Conservation (phyloP, 2,888 invertebrate genomes). For the Bembecia ichneumoniformis region DNA sequence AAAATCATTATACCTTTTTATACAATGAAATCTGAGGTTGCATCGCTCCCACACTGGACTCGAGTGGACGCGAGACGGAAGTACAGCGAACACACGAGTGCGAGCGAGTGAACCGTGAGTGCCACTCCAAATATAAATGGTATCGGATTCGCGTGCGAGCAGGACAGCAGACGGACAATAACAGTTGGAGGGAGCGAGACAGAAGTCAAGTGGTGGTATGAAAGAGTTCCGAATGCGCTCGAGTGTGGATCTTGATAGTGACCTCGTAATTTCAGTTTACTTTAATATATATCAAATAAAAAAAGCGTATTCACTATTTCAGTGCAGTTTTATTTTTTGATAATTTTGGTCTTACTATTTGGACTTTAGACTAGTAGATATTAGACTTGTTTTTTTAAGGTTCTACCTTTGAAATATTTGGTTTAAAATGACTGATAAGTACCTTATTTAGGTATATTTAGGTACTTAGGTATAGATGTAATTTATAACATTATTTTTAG, state of each 20-base stretch:
- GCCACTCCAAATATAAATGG: conserved; percentile 63
- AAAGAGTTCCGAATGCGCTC: conserved; percentile 9
- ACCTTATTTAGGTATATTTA: too few relatives aligned
- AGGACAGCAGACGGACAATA: conserved; percentile 15
- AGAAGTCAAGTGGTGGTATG: conserved; percentile 10
- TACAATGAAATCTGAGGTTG: conserved; percentile 11
- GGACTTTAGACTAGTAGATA: too few relatives aligned
- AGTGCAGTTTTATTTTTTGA: neutral
- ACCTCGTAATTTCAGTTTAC: conserved; percentile 1
- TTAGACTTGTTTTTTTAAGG: too few relatives aligned
- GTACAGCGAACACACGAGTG: neutral
- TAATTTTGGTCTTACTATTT: neutral
- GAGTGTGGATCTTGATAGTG: conserved; percentile 12
- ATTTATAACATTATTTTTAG: too few relatives aligned
- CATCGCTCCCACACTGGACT: conserved; percentile 7
- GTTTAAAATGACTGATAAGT: too few relatives aligned
- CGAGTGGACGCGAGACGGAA: conserved; percentile 4
- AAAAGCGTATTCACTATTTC: too few relatives aligned
- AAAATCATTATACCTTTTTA: conserved; percentile 7
- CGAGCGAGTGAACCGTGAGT: conserved; percentile 20
- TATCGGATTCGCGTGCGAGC: conserved; percentile 46
- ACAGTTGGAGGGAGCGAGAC: conserved; percentile 8
- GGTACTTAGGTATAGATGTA: too few relatives aligned
- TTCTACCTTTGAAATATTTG: too few relatives aligned
- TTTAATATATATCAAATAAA: neutral